These are phyloP conservation scores for Theodoxus fluviatilis DNA, from an alignment of 2,888 invertebrate genomes.

Conservation along the genomic window DNA sequence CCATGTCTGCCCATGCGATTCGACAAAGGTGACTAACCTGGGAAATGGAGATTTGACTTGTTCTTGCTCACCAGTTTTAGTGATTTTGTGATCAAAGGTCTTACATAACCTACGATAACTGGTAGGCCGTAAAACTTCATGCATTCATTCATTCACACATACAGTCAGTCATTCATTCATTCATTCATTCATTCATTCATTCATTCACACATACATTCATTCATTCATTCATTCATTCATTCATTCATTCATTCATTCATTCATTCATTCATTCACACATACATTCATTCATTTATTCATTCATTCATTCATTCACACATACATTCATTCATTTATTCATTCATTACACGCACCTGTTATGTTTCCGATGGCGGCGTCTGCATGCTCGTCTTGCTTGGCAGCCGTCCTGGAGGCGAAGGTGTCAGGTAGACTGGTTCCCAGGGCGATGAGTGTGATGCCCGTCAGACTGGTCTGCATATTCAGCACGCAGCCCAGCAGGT, in stretches of 20 bases:
- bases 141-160: background rate
- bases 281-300: background rate
- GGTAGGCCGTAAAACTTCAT: too few relatives aligned
- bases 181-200: background rate
- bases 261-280: background rate
- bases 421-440: conserved; percentile 62
- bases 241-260: background rate
- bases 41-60: too few relatives aligned
- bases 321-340: background rate
- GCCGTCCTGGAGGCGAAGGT: conserved; percentile 64
- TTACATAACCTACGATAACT: too few relatives aligned
- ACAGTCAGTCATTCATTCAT: background rate
- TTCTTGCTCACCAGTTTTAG: too few relatives aligned
- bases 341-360: conserved; percentile 50
- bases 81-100: too few relatives aligned
- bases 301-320: background rate
- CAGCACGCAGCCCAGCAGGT: conserved; percentile 59
- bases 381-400: conserved; percentile 59
- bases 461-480: conserved; percentile 57
- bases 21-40: too few relatives aligned
- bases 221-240: background rate
- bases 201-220: conserved; percentile 1
- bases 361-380: conserved; percentile 63
- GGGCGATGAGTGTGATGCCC: conserved; percentile 61
- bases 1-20: too few relatives aligned